Evolutionary conservation across 2,797 vertebrate species (phyloP).

Genomic region (Pseudochromis fuscus): DNA sequence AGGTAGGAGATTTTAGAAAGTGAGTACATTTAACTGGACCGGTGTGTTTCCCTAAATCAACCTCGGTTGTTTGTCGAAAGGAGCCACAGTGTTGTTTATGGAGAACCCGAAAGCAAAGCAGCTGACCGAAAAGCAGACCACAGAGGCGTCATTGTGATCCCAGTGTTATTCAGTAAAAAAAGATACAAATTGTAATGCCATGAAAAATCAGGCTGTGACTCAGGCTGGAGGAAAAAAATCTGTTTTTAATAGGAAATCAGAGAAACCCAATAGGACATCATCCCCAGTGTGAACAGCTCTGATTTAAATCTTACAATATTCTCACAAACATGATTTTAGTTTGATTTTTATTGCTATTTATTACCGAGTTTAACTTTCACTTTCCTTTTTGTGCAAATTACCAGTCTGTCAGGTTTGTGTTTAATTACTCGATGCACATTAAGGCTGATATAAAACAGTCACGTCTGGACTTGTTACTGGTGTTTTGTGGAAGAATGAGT

Average conservation of each 20-base stretch:
- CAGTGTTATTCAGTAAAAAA: constrained; percentile 25
- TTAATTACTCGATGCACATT: background rate
- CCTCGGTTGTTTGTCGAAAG: constrained; percentile 1
- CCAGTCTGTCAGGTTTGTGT: constrained; percentile 1
- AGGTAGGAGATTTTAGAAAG: constrained; percentile 47
- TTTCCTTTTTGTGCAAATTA: constrained; percentile 31
- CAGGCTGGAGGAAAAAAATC: background rate
- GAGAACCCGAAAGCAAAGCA: constrained; percentile 31
- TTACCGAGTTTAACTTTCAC: background rate
- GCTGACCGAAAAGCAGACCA: constrained; percentile 45
- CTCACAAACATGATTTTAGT: background rate
- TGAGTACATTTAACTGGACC: background rate
- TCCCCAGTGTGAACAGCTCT: too few relatives aligned
- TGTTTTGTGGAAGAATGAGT: constrained; percentile 45
- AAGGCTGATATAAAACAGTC: background rate
- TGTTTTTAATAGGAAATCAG: constrained; percentile 5
- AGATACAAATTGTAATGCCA: constrained; percentile 13
- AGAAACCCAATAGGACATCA: background rate
- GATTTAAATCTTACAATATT: background rate
- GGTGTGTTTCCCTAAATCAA: background rate
- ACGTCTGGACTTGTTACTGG: constrained; percentile 32
- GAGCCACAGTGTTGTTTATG: constrained; percentile 6
- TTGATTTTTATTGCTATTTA: background rate
- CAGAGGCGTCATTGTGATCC: constrained; percentile 8
- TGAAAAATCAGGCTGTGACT: constrained; percentile 10